A percentile compares a stretch with the other conserved stretches of the same genome.
Conservation (phyloP, 1,140 invertebrate species). For the Aporrectodea caliginosa region DNA sequence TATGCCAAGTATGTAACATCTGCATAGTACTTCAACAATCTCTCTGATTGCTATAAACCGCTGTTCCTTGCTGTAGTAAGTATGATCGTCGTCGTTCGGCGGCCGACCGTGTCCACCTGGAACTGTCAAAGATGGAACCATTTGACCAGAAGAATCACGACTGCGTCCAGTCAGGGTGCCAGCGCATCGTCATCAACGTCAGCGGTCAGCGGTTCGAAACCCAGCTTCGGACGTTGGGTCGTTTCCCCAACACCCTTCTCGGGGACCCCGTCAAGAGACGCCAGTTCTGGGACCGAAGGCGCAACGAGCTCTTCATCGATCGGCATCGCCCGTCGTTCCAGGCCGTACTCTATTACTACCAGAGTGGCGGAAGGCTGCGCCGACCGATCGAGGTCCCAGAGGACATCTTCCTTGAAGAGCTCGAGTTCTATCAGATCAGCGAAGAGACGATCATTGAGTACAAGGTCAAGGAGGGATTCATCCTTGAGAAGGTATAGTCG, state of each 20-base stretch:
- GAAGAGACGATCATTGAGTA: constrained; percentile 47
- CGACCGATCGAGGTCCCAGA: too few relatives aligned
- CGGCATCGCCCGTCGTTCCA: constrained; percentile 84
- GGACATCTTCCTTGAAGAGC: constrained; percentile 54
- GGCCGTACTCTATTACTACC: constrained; percentile 98
- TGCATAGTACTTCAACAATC: too few relatives aligned
- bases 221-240: constrained; percentile 75
- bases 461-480: constrained; percentile 51
- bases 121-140: too few relatives aligned
- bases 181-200: constrained; percentile 95
- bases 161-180: too few relatives aligned
- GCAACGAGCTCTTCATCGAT: constrained; percentile 99
- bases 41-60: too few relatives aligned
- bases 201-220: constrained; percentile 98
- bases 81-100: too few relatives aligned
- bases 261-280: constrained; percentile 82
- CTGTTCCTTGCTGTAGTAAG: too few relatives aligned
- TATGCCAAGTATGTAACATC: too few relatives aligned
- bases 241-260: constrained; percentile 84
- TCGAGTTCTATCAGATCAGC: constrained; percentile 53
- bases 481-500: constrained; percentile 43
- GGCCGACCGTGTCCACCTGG: too few relatives aligned
- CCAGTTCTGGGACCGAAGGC: constrained; percentile 86
- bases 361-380: constrained; percentile 95
- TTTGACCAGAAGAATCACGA: too few relatives aligned